Percentiles rank a stretch among this genome's conserved stretches.
These are phyloP conservation scores for Eurystomus glaucurus DNA, from an alignment of 2,797 vertebrate genomes.

Conservation along the genomic window DNA sequence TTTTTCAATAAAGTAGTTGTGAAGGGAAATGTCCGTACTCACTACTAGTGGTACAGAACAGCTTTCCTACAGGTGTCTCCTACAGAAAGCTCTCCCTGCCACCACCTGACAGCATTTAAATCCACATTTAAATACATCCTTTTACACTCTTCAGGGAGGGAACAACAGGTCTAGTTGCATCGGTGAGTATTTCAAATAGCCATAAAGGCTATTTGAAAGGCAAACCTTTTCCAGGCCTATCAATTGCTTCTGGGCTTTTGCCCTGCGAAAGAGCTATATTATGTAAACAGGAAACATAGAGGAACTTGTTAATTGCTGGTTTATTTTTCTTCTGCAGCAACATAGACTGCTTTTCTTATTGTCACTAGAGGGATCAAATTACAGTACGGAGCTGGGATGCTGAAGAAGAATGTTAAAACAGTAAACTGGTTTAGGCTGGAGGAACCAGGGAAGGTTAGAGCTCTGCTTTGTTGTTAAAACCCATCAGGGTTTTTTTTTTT, in stretches of 20 bases:
- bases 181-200: background rate
- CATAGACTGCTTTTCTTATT: slow-evolving; percentile 49
- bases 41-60: background rate
- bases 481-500: background rate
- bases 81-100: background rate
- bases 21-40: background rate
- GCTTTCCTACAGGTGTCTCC: background rate
- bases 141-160: background rate
- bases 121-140: background rate
- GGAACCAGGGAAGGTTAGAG: fast-evolving
- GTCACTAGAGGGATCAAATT: slow-evolving; percentile 40
- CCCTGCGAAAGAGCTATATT: background rate
- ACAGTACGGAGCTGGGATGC: background rate
- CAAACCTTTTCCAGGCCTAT: slow-evolving; percentile 55
- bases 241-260: slow-evolving; percentile 39
- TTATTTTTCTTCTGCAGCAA: slow-evolving; percentile 66
- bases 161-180: background rate
- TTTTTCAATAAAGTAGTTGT: background rate
- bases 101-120: background rate
- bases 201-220: background rate
- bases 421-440: background rate
- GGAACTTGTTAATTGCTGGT: slow-evolving; percentile 70
- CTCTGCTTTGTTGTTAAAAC: background rate
- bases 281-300: slow-evolving; percentile 71
- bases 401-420: background rate